Conservation (phyloP, 2,113 vertebrate genomes). For the Pogona vitticeps region DNA sequence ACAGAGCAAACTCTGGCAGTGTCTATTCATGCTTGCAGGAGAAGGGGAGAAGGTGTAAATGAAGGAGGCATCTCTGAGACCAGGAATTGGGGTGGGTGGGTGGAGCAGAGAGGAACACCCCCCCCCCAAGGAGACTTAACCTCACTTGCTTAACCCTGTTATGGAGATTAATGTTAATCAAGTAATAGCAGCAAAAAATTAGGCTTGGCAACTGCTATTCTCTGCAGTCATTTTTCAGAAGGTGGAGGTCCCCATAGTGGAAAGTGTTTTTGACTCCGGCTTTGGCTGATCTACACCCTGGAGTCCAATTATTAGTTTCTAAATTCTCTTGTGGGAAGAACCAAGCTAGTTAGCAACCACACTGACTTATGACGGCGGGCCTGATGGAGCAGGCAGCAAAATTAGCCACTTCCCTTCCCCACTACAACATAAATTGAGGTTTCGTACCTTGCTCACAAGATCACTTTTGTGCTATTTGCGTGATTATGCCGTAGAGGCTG, state of each 20-base stretch:
- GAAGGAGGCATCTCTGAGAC: neutral
- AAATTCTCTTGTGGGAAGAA: constrained; percentile 10
- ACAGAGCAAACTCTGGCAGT: no score
- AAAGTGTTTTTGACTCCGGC: constrained; percentile 60
- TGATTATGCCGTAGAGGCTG: neutral
- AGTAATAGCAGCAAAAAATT: constrained; percentile 14
- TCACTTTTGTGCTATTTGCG: neutral
- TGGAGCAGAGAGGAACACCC: no score
- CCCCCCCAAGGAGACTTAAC: neutral
- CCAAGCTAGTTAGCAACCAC: constrained; percentile 34
- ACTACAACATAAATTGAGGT: constrained; percentile 23
- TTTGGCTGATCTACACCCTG: constrained; percentile 45
- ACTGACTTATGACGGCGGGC: constrained; percentile 2
- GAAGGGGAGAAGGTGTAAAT: neutral
- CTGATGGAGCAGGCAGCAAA: neutral
- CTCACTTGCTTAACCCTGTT: neutral
- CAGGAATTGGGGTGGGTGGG: neutral
- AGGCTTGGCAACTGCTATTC: neutral
- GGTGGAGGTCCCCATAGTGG: constrained; percentile 25
- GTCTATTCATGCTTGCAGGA: no score
- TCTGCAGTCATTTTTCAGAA: constrained; percentile 30
- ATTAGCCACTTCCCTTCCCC: neutral
- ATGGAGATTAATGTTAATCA: neutral
- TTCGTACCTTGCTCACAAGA: neutral
- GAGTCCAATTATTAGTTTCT: constrained; percentile 69